Evolutionary conservation across 2,888 invertebrate genomes (phyloP).

Genomic region (Hedychridium roseum): DNA sequence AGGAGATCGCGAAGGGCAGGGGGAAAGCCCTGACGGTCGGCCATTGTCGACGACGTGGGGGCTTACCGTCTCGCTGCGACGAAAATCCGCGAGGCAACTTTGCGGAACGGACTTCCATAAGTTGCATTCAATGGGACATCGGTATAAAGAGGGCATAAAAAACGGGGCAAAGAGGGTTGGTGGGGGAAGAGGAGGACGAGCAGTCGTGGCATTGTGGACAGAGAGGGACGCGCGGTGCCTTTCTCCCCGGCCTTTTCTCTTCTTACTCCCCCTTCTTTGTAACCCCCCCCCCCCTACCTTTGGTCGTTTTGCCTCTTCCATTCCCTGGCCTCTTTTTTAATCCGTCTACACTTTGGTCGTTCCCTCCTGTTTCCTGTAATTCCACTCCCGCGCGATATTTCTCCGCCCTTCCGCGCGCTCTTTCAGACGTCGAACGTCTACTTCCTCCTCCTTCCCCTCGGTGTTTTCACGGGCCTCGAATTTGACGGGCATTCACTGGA

Average conservation of each 20-base stretch:
- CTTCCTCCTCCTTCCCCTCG: too few relatives aligned
- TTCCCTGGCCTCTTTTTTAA: too few relatives aligned
- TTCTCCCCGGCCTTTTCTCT: slow-evolving; percentile 24
- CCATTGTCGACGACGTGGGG: slow-evolving; percentile 51
- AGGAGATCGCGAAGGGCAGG: not conserved
- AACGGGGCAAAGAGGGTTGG: slow-evolving; percentile 16
- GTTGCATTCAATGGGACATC: slow-evolving; percentile 55
- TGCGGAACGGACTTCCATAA: slow-evolving; percentile 53
- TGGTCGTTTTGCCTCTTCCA: too few relatives aligned
- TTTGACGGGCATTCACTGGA: too few relatives aligned
- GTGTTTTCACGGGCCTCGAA: too few relatives aligned
- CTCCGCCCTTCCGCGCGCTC: too few relatives aligned
- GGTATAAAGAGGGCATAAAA: slow-evolving; percentile 52
- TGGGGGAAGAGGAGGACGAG: slow-evolving; percentile 23
- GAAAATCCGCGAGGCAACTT: slow-evolving; percentile 53
- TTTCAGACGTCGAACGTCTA: too few relatives aligned
- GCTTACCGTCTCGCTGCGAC: slow-evolving; percentile 35
- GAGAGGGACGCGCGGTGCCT: slow-evolving; percentile 14
- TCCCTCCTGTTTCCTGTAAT: too few relatives aligned
- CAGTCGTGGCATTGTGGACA: slow-evolving; percentile 27
- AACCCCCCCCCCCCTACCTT: too few relatives aligned
- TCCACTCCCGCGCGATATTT: too few relatives aligned
- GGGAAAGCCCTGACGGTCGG: slow-evolving; percentile 20
- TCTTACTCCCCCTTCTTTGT: slow-evolving; percentile 26
- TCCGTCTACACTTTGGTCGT: too few relatives aligned